A percentile compares a stretch with the other conserved stretches of the same genome.
phyloP scores from a whole-genome alignment of 2,888 invertebrate species.

The Ecliptopera silaceata region DNA sequence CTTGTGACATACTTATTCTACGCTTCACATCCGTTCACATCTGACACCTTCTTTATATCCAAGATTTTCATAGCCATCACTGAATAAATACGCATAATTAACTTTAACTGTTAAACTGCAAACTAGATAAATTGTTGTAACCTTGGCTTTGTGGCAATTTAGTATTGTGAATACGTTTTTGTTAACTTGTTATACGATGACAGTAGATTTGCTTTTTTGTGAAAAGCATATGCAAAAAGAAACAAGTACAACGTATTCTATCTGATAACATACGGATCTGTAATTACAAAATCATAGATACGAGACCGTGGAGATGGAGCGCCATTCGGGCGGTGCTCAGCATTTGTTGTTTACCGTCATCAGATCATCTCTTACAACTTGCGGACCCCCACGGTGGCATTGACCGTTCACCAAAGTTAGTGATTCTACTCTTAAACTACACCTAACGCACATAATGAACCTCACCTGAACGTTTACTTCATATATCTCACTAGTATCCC shows the following conservation, averaged over 20 bases:
- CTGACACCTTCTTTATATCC: slow-evolving; percentile 28
- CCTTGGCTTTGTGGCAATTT: slow-evolving; percentile 26
- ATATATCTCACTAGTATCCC: slow-evolving; percentile 47
- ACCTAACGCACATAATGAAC: slow-evolving; percentile 56
- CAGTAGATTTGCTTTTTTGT: slow-evolving; percentile 5
- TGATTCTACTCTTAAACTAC: slow-evolving; percentile 45
- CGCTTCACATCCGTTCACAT: slow-evolving; percentile 13
- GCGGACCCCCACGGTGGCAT: slow-evolving; percentile 62
- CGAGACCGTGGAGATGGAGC: slow-evolving; percentile 63
- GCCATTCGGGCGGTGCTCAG: slow-evolving; percentile 62
- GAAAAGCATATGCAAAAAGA: not conserved
- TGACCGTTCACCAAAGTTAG: slow-evolving; percentile 72
- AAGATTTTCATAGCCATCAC: slow-evolving; percentile 9
- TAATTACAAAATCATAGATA: slow-evolving; percentile 49
- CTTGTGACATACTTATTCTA: slow-evolving; percentile 25
- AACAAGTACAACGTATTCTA: not conserved
- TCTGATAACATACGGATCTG: slow-evolving; percentile 34
- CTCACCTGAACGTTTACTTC: slow-evolving; percentile 65
- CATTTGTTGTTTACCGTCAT: slow-evolving; percentile 72
- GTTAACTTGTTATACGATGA: slow-evolving; percentile 11
- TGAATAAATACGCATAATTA: slow-evolving; percentile 7
- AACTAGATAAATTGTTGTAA: slow-evolving; percentile 10
- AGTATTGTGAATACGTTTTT: slow-evolving; percentile 23
- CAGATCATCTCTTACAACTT: slow-evolving; percentile 63
- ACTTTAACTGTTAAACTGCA: not conserved